Conservation (phyloP, 2,797 vertebrate species). For the Cercopithecus petaurista region DNA sequence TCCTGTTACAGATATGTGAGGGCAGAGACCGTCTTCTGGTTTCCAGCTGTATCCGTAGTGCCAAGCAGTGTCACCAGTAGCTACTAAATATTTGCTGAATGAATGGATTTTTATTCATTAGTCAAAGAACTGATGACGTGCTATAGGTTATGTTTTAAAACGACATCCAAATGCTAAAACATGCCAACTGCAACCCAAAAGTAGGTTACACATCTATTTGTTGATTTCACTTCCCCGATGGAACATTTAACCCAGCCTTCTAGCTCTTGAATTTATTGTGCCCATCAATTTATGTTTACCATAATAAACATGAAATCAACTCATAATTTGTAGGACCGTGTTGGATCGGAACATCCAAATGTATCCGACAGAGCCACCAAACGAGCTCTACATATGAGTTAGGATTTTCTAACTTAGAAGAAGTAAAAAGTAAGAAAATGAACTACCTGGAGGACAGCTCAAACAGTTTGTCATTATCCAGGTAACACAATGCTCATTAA, state of each 20-base stretch:
- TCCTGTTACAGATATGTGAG: background rate
- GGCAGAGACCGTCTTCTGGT: background rate
- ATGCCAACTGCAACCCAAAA: slow-evolving; percentile 4
- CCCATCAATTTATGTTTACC: background rate
- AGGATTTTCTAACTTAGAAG: background rate
- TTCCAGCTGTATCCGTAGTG: background rate
- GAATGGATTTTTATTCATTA: background rate
- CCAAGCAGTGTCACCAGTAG: background rate
- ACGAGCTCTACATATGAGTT: background rate
- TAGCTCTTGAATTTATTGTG: background rate
- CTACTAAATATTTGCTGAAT: background rate
- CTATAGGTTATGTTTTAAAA: slow-evolving; percentile 29
- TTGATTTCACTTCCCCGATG: background rate
- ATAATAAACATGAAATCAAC: background rate
- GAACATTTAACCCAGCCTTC: background rate
- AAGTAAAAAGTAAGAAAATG: background rate
- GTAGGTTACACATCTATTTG: background rate
- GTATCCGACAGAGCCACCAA: background rate
- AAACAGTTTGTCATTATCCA: background rate
- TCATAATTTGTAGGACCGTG: background rate
- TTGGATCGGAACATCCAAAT: background rate
- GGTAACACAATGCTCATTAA: background rate
- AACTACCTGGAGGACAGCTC: background rate
- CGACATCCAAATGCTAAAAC: background rate
- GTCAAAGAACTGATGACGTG: background rate